phyloP scores from a whole-genome alignment of 1,140 invertebrate species.

The Bemisia tabaci region DNA sequence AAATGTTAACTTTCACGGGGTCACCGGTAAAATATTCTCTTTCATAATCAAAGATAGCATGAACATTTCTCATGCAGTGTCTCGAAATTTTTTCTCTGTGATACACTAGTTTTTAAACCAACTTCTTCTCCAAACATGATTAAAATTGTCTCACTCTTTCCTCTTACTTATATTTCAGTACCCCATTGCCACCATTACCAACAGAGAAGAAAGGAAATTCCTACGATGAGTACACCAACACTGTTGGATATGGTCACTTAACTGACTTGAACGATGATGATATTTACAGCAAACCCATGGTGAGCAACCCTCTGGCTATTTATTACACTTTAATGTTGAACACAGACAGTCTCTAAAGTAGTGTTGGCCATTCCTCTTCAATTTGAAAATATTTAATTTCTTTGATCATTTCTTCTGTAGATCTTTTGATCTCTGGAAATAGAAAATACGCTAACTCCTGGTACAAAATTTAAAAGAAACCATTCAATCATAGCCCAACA shows the following conservation, averaged over 20 bases:
- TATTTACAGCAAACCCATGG: constrained; percentile 46
- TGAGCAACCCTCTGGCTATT: constrained; percentile 17
- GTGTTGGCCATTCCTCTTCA: background rate
- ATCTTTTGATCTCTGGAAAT: background rate
- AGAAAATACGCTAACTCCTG: background rate
- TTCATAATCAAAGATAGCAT: too few species aligned
- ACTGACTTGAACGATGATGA: constrained; percentile 39
- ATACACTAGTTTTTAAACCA: too few species aligned
- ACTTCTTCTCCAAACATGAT: too few species aligned
- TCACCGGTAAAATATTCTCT: too few species aligned
- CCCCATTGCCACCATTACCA: constrained; percentile 54
- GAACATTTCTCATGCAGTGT: too few species aligned
- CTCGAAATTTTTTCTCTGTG: too few species aligned
- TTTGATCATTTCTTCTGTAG: constrained; percentile 7
- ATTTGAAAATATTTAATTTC: constrained; percentile 7
- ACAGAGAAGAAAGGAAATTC: constrained; percentile 34
- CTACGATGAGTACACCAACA: constrained; percentile 31
- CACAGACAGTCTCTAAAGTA: background rate
- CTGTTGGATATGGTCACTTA: constrained; percentile 30
- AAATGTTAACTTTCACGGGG: too few species aligned
- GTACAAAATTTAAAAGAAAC: too few species aligned
- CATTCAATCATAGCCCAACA: too few species aligned
- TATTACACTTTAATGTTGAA: background rate
- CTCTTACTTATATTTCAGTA: constrained; percentile 33
- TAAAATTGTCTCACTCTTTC: too few species aligned